Base-by-base conservation (phyloP, 2,888 invertebrate genomes). In the Ochlodes sylvanus region DNA sequence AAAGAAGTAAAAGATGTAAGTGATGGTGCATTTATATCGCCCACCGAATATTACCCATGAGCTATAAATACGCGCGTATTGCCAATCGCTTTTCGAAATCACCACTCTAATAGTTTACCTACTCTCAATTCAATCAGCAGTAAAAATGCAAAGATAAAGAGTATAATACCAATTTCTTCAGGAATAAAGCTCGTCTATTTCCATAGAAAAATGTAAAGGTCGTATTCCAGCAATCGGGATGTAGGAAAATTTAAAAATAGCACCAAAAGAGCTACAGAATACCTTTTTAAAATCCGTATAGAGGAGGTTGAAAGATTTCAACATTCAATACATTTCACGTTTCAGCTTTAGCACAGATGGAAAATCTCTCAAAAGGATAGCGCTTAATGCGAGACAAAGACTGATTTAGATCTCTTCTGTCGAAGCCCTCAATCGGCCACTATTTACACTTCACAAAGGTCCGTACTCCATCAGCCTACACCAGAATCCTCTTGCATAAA, bases 341-440 rank as follows among this genome's bases (percentile, higher is more conserved):
- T 77, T 80, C 75, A 84, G 84, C 81, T 82, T 84, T 84, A 77
- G 82, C 84, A 88, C 88, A 88, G 87, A 88, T 87, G 83, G 85
- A 83, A 88, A 92, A 91, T 91, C 90, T 89, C 87, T 89, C 89
- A 91, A 92, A 89, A 90, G 90, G 86, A 86, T 89, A 84, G 86
- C 87, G 87, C 90, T 91, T 89, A 90, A 87, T 80, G 83, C 84
- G 84, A 92, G 90, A 91, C 90, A 91, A 91, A 92, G 91, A 86
- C 84, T 88, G 88, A 89, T 89, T 90, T 87, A 90, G 88, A 88
- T 87, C 87, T 87, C 79, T 54, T 83, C 82, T 83, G 79, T 81
- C 81, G 79, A 84, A 85, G 85, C 81, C 84, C 85, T 85, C 84
- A 83, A 82, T 81, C 81, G 83, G 81, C 87, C 86, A 89, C 88